Conservation (phyloP, 1,140 invertebrate species). For the Drosophila trapezifrons region DNA sequence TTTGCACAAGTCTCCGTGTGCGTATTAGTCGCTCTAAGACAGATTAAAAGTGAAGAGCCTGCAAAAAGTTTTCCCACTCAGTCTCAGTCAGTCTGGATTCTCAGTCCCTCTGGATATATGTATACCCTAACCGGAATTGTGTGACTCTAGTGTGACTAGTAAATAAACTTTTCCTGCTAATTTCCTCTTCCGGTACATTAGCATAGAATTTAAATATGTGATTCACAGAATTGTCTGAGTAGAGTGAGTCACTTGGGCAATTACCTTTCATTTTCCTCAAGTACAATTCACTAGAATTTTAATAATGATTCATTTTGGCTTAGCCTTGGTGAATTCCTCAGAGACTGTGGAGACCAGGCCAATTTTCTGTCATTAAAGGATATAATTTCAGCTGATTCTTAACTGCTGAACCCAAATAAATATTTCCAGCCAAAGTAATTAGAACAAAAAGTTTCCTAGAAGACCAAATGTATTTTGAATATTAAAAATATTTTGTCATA, state of each 20-base stretch:
- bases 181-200: conserved; percentile 31
- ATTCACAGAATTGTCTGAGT: conserved; percentile 4
- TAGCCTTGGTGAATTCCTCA: background rate
- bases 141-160: conserved; percentile 6
- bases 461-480: no score
- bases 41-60: conserved; percentile 79
- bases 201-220: conserved; percentile 19
- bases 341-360: background rate
- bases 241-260: conserved; percentile 13
- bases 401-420: no score
- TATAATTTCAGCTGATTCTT: background rate
- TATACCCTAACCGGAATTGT: conserved; percentile 29
- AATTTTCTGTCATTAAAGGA: background rate
- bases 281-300: background rate
- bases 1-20: conserved; percentile 36
- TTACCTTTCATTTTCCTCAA: background rate
- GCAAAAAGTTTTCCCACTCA: conserved; percentile 48
- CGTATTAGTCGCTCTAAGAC: conserved; percentile 56
- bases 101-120: background rate
- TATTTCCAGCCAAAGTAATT: background rate
- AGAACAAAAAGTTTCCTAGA: no score
- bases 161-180: conserved; percentile 20
- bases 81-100: conserved; percentile 1
- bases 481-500: no score
- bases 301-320: background rate